Conservation (phyloP, 2,797 vertebrate species). For the Hippoglossus hippoglossus region DNA sequence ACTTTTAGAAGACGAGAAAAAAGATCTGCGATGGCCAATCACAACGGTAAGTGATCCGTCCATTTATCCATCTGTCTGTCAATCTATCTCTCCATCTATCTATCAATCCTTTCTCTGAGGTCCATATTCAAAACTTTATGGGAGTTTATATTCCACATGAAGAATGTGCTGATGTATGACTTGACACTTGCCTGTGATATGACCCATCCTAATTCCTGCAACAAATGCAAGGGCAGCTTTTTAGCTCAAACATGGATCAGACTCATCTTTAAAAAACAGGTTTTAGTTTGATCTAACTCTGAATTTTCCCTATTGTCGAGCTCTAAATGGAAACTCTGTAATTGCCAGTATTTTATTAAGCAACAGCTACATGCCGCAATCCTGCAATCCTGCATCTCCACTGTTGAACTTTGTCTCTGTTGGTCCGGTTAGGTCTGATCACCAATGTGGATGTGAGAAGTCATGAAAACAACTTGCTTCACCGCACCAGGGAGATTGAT, state of each 20-base stretch:
- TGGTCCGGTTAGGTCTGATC: conserved; percentile 59
- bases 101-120: neutral
- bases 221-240: neutral
- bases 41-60: conserved; percentile 37
- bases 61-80: neutral
- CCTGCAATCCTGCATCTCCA: neutral
- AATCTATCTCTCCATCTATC: neutral
- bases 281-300: too few relatives aligned
- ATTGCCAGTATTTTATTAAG: neutral
- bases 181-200: conserved; percentile 37
- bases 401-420: neutral
- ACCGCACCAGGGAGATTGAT: conserved; percentile 83
- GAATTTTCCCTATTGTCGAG: too few relatives aligned
- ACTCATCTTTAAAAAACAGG: neutral
- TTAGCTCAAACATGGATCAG: neutral
- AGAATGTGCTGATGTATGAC: conserved; percentile 44
- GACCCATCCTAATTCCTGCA: conserved; percentile 34
- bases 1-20: neutral
- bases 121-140: neutral
- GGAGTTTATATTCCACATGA: conserved; percentile 7
- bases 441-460: conserved; percentile 75
- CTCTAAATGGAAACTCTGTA: too few relatives aligned
- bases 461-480: conserved; percentile 79
- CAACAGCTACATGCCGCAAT: neutral
- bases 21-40: conserved; percentile 36